Percentiles rank a stretch among this genome's conserved stretches.
Conservation (phyloP, 2,113 vertebrate genomes). For the Sinocyclocheilus grahami region DNA sequence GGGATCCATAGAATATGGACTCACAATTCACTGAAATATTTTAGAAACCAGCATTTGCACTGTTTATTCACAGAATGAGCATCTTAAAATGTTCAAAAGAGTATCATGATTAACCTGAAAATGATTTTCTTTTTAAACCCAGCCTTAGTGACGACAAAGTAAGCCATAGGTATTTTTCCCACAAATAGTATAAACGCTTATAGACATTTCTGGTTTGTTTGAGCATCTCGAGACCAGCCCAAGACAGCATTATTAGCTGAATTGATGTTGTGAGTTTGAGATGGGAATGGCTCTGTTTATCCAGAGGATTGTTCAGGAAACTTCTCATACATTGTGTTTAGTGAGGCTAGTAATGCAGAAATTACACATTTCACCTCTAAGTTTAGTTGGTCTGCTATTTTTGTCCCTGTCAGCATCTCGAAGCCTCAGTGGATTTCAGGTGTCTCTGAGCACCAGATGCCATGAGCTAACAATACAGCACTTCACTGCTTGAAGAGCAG, state of each 20-base stretch:
- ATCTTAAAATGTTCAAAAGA: not conserved
- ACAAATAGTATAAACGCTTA: not conserved
- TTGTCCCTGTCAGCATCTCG: not conserved
- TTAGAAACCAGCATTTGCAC: not conserved
- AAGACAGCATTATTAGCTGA: not conserved
- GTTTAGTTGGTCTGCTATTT: not conserved
- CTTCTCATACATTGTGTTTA: not conserved
- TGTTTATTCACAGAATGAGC: not conserved
- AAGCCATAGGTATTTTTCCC: not conserved
- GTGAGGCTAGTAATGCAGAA: not conserved
- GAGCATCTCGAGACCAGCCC: not conserved
- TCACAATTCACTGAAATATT: not conserved
- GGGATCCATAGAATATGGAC: no score
- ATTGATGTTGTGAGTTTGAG: not conserved
- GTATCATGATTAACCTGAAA: not conserved
- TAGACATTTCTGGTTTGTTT: not conserved
- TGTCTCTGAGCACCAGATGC: conserved; percentile 15
- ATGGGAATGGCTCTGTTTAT: not conserved
- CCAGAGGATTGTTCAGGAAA: not conserved
- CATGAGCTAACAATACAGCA: conserved; percentile 4
- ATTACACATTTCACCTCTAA: not conserved
- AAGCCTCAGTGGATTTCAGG: not conserved
- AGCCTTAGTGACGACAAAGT: not conserved
- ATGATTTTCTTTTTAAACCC: not conserved
- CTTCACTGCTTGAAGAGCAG: conserved; percentile 25